Percentiles rank a stretch among this genome's conserved stretches.
Evolutionary conservation across 1,140 invertebrate species (phyloP).

Genomic region (Ceratina japonica): DNA sequence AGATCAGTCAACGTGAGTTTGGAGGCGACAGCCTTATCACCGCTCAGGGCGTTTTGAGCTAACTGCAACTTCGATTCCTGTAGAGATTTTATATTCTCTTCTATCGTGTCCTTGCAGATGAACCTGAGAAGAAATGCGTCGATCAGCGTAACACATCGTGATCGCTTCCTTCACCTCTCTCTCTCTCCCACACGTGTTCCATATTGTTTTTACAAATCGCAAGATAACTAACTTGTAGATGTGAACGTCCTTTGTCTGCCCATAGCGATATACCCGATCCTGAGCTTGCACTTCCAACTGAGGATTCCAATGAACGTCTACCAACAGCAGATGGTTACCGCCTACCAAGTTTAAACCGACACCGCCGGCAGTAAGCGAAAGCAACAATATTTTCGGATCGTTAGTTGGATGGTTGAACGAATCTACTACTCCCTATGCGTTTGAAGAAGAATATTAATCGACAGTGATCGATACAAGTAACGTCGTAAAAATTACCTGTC

Average conservation of each 20-base stretch:
- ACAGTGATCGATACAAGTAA: background rate
- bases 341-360: conserved; percentile 95
- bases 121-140: conserved; percentile 81
- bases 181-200: too few species aligned
- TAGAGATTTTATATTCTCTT: conserved; percentile 88
- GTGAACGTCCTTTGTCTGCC: conserved; percentile 89
- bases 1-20: conserved; percentile 89
- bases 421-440: conserved; percentile 81
- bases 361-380: conserved; percentile 94
- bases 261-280: conserved; percentile 94
- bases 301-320: conserved; percentile 98
- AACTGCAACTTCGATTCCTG: conserved; percentile 90
- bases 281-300: conserved; percentile 95
- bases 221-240: conserved; percentile 87
- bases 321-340: conserved; percentile 92
- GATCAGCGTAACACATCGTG: background rate
- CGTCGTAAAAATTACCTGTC: conserved; percentile 58
- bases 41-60: conserved; percentile 88
- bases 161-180: background rate
- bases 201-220: background rate
- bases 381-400: conserved; percentile 83
- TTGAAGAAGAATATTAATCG: background rate
- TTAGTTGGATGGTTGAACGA: conserved; percentile 84
- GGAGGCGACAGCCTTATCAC: conserved; percentile 80
- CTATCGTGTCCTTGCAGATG: conserved; percentile 90